phyloP scores from a whole-genome alignment of 1,140 invertebrate species.

The Dendrolimus kikuchii region DNA sequence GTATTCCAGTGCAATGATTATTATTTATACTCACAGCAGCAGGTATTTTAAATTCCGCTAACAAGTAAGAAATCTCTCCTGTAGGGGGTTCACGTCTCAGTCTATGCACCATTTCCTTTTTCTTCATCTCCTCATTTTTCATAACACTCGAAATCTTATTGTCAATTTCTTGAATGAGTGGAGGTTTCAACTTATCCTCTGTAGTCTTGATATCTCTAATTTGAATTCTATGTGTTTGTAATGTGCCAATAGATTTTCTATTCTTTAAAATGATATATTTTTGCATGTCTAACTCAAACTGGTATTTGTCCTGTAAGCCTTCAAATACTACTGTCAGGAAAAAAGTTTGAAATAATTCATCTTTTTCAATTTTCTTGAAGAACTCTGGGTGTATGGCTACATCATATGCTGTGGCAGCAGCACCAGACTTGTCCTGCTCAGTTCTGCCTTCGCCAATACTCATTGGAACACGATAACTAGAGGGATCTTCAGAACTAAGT shows the following conservation, averaged over 20 bases:
- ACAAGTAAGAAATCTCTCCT: conserved; percentile 61
- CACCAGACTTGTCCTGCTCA: conserved; percentile 85
- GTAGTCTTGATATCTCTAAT: conserved; percentile 73
- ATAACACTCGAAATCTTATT: conserved; percentile 18
- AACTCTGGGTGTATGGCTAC: conserved; percentile 84
- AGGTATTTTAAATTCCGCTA: conserved; percentile 74
- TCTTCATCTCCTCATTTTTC: conserved; percentile 17
- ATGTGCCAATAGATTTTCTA: conserved; percentile 78
- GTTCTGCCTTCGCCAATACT: conserved; percentile 86
- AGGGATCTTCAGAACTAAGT: conserved; percentile 80
- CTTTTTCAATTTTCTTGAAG: conserved; percentile 78
- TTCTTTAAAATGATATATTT: conserved; percentile 75
- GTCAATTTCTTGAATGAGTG: conserved; percentile 74
- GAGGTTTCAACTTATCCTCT: conserved; percentile 40
- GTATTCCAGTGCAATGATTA: not conserved
- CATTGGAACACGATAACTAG: conserved; percentile 87
- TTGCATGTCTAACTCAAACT: conserved; percentile 76
- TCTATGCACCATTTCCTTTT: conserved; percentile 56
- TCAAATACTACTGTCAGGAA: conserved; percentile 84
- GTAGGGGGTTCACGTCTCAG: conserved; percentile 62
- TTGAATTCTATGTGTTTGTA: conserved; percentile 82
- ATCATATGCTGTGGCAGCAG: conserved; percentile 81
- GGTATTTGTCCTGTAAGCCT: conserved; percentile 80
- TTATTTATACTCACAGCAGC: conserved; percentile 46
- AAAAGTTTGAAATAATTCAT: conserved; percentile 81